Evolutionary conservation across 2,797 vertebrate species (phyloP).

Genomic region (Catostomus latipinnis): DNA sequence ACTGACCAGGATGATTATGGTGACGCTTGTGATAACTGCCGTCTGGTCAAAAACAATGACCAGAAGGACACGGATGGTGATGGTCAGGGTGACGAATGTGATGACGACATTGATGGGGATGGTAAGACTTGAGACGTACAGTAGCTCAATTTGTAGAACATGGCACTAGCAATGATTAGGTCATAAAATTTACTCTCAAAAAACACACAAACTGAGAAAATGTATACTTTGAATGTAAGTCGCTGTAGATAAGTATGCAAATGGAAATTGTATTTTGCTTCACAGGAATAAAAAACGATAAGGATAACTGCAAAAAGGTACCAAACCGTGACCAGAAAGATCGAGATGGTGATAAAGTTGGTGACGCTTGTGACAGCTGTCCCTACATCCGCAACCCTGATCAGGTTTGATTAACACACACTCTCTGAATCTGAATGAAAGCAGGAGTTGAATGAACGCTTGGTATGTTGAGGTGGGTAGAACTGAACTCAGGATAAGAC

Average conservation of each 20-base stretch:
- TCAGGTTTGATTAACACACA: constrained; percentile 81
- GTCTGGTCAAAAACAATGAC: constrained; percentile 87
- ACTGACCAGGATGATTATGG: constrained; percentile 91
- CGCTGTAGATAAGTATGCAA: background rate
- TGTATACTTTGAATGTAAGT: too few relatives aligned
- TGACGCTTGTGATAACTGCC: constrained; percentile 94
- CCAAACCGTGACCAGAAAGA: constrained; percentile 92
- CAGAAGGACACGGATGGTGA: constrained; percentile 92
- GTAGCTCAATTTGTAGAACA: too few relatives aligned
- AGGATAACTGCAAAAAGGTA: constrained; percentile 88
- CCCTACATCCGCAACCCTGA: constrained; percentile 90
- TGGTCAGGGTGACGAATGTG: constrained; percentile 89
- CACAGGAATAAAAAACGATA: constrained; percentile 84
- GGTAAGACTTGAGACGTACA: constrained; percentile 72
- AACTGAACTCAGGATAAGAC: too few relatives aligned
- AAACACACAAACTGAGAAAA: too few relatives aligned
- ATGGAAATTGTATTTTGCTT: constrained; percentile 9
- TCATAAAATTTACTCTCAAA: too few relatives aligned
- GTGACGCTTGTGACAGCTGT: constrained; percentile 95
- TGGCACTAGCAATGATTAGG: background rate
- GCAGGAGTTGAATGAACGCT: too few relatives aligned
- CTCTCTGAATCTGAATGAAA: background rate
- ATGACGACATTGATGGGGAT: constrained; percentile 95
- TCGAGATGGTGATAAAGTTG: constrained; percentile 87
- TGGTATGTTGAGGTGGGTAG: too few relatives aligned